Evolutionary conservation across 2,888 invertebrate genomes (phyloP).

Genomic region (Metellina segmentata): DNA sequence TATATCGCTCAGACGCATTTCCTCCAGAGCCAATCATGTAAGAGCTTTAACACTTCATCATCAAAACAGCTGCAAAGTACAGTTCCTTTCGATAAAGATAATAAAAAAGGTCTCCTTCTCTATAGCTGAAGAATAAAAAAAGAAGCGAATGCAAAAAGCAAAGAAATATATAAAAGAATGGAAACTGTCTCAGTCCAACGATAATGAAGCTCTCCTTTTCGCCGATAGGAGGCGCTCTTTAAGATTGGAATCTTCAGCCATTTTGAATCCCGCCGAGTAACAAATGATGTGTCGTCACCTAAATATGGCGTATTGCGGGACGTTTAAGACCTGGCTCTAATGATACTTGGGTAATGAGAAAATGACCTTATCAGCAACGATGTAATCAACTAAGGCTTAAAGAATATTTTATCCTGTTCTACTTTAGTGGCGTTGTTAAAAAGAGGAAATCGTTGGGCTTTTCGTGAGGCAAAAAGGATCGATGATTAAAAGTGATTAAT

Average conservation of each 20-base stretch:
- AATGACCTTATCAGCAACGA: constrained; percentile 56
- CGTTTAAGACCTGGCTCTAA: constrained; percentile 61
- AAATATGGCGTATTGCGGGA: constrained; percentile 67
- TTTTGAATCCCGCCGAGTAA: constrained; percentile 64
- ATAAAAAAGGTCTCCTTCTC: constrained; percentile 29
- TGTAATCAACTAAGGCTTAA: constrained; percentile 60
- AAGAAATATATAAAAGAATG: constrained; percentile 3
- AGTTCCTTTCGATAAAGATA: constrained; percentile 65
- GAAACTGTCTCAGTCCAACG: constrained; percentile 49
- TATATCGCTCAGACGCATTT: constrained; percentile 41
- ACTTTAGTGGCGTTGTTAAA: constrained; percentile 54
- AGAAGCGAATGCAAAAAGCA: constrained; percentile 8
- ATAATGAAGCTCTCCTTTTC: constrained; percentile 61
- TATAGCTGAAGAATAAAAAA: constrained; percentile 11
- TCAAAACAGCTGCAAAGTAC: constrained; percentile 51
- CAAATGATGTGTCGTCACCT: constrained; percentile 68
- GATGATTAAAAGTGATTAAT: constrained; percentile 49
- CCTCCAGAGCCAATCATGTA: constrained; percentile 45
- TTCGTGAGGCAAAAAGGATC: constrained; percentile 35
- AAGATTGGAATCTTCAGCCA: constrained; percentile 70
- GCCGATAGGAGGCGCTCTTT: constrained; percentile 55
- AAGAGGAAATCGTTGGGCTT: constrained; percentile 9
- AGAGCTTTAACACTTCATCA: constrained; percentile 45
- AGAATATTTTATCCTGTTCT: constrained; percentile 52
- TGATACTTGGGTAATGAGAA: constrained; percentile 63